Evolutionary conservation across 92 coral and sea anemone species (phyloP).

Genomic region (Micromussa lordhowensis): DNA sequence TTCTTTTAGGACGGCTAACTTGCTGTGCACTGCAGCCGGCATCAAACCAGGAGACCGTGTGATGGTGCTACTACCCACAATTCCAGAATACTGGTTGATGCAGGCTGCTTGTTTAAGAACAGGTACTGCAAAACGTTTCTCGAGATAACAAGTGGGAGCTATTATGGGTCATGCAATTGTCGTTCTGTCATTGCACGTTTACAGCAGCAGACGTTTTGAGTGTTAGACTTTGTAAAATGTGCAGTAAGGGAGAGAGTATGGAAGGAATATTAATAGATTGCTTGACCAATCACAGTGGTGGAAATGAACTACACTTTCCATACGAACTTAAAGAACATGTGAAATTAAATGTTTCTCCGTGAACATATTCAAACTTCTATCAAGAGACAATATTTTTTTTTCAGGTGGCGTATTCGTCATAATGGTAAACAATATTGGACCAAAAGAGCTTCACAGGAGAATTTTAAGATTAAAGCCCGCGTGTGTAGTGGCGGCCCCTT

Average conservation of each 20-base stretch:
- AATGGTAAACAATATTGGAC: not conserved
- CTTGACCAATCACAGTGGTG: no score
- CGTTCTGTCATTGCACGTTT: no score
- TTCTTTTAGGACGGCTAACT: conserved; percentile 2
- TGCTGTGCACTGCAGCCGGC: conserved; percentile 6
- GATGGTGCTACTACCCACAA: conserved; percentile 16
- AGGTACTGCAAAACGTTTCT: not conserved
- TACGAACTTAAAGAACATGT: not conserved
- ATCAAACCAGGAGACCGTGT: conserved; percentile 38
- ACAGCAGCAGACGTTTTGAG: not conserved
- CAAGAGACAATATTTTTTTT: not conserved
- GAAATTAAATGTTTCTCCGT: not conserved
- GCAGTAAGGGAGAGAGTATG: not conserved
- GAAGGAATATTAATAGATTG: no score
- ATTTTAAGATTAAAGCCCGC: conserved; percentile 13
- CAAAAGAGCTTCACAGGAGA: conserved; percentile 25
- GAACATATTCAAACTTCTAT: not conserved
- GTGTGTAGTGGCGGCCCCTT: conserved; percentile 5
- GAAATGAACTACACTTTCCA: not conserved
- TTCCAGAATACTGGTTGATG: conserved; percentile 38
- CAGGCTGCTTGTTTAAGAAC: conserved; percentile 38
- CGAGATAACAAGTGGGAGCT: not conserved
- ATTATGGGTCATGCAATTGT: no score
- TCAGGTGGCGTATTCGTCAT: conserved; percentile 6
- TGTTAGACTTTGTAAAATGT: not conserved